These are phyloP conservation scores for Hetaerina americana DNA, from an alignment of 1,140 invertebrate genomes.

Conservation along the genomic window DNA sequence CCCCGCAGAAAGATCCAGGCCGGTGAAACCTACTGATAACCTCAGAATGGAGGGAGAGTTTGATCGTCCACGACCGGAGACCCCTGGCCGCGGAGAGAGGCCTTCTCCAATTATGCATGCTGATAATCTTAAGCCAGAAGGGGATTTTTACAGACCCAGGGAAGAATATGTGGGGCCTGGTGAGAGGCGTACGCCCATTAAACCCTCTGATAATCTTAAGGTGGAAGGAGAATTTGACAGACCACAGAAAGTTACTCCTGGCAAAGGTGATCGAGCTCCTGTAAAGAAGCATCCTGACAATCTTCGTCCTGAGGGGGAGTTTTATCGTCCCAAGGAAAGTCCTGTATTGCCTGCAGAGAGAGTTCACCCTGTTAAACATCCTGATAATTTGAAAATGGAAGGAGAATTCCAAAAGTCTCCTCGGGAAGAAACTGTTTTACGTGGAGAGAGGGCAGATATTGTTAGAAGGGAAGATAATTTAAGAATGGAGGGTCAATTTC, in stretches of 20 bases:
- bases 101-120: conserved; percentile 28
- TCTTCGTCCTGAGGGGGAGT: conserved; percentile 9
- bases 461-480: conserved; percentile 37
- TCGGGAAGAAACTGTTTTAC: conserved; percentile 19
- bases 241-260: conserved; percentile 28
- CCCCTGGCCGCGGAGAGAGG: conserved; percentile 26
- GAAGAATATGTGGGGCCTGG: conserved; percentile 13
- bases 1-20: conserved; percentile 24
- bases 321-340: conserved; percentile 4
- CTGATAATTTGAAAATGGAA: conserved; percentile 19
- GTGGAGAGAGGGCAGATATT: conserved; percentile 22
- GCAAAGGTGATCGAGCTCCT: conserved; percentile 28
- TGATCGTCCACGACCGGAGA: conserved; percentile 27
- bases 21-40: conserved; percentile 19
- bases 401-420: conserved; percentile 20
- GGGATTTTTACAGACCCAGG: conserved; percentile 31
- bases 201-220: conserved; percentile 31
- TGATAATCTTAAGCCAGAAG: conserved; percentile 38
- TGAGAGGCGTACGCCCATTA: conserved; percentile 22
- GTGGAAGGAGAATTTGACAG: conserved; percentile 27
- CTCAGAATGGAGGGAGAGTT: conserved; percentile 12
- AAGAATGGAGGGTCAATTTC: conserved; percentile 45
- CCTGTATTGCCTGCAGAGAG: neutral
- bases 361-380: conserved; percentile 6
- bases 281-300: conserved; percentile 33